A percentile compares a stretch with the other conserved stretches of the same genome.
phyloP scores from a whole-genome alignment of 2,113 vertebrate species.

The Ophiodon elongatus region DNA sequence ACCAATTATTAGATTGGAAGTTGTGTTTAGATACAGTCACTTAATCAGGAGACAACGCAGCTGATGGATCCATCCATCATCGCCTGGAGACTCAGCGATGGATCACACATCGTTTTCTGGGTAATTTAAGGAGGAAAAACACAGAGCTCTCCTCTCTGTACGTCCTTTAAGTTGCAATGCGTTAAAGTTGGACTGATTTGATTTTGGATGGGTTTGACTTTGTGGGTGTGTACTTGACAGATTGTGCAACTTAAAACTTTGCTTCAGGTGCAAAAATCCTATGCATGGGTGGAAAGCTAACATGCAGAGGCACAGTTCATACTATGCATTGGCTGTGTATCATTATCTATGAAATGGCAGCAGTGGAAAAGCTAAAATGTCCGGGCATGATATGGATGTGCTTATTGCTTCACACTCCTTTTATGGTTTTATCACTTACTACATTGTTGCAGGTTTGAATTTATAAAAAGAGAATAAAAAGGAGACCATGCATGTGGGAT shows the following conservation, averaged over 20 bases:
- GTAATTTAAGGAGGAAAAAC: conserved; percentile 66
- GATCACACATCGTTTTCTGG: conserved; percentile 71
- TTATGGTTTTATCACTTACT: not conserved
- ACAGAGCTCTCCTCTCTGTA: conserved; percentile 21
- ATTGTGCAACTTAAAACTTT: conserved; percentile 39
- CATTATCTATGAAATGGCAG: conserved; percentile 21
- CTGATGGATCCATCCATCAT: conserved; percentile 77
- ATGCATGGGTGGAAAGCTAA: conserved; percentile 49
- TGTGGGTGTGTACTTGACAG: conserved; percentile 17
- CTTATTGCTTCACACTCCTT: not conserved
- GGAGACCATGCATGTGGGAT: too few relatives aligned
- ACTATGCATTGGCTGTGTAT: conserved; percentile 9
- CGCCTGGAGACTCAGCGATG: conserved; percentile 18
- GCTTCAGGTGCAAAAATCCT: conserved; percentile 53
- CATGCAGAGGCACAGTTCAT: conserved; percentile 39
- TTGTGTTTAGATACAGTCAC: conserved; percentile 67
- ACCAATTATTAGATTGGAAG: conserved; percentile 54
- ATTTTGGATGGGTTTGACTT: conserved; percentile 25
- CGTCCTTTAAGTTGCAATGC: conserved; percentile 12
- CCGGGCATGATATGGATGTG: not conserved
- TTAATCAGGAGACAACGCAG: conserved; percentile 61
- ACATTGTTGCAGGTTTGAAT: not conserved
- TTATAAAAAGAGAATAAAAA: not conserved
- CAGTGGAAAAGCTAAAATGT: conserved; percentile 9
- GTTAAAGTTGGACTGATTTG: conserved; percentile 4